Evolutionary conservation across 2,888 invertebrate species (phyloP).

Genomic region (Argynnis bischoffii): DNA sequence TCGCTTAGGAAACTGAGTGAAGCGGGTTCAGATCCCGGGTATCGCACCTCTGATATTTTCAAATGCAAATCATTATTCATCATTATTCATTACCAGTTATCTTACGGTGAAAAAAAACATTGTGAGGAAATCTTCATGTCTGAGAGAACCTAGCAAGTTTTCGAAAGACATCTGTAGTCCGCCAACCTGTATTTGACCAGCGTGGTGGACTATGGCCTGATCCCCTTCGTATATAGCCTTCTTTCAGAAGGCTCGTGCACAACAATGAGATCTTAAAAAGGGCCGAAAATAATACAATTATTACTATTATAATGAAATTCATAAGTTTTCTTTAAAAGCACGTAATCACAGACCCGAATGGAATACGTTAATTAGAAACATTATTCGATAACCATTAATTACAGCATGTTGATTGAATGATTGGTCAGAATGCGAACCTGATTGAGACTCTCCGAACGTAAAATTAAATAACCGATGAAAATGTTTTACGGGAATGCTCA

Average conservation of each 20-base stretch:
- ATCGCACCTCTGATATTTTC: no score
- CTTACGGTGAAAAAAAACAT: no score
- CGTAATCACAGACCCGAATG: conserved; percentile 19
- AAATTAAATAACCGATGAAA: conserved; percentile 35
- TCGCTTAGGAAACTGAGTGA: no score
- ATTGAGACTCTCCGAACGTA: conserved; percentile 37
- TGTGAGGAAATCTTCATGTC: no score
- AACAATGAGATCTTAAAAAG: neutral
- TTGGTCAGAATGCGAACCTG: conserved; percentile 36
- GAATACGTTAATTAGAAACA: conserved; percentile 23
- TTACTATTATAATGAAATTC: neutral
- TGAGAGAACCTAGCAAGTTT: no score
- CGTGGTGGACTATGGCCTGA: no score
- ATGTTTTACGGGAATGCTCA: conserved; percentile 22
- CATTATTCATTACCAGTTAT: no score
- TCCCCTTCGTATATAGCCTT: neutral
- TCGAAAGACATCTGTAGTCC: no score
- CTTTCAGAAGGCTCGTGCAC: no score
- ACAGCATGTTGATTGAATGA: conserved; percentile 36
- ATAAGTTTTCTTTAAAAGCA: neutral
- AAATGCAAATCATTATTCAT: no score
- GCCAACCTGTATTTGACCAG: no score
- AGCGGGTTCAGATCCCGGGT: no score
- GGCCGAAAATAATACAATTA: neutral
- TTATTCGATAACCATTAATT: conserved; percentile 33